Evolutionary conservation across 35 echinoderm and acorn worm genomes (phyloP), one percentile per base, ranked within the genome.

Genomic region (Heliocidaris tuberculata): DNA sequence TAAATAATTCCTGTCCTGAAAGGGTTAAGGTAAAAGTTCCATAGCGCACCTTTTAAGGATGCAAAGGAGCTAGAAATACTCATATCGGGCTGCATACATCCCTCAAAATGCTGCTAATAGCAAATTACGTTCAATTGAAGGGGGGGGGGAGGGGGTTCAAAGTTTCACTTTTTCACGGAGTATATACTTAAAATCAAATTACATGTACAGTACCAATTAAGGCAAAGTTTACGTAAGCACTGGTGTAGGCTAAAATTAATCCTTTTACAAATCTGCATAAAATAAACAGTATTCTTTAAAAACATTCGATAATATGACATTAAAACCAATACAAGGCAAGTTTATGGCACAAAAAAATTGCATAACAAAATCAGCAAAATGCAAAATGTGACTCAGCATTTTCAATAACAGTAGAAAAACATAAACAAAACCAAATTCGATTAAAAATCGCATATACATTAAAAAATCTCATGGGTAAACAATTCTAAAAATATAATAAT

Each of bases 301-400:
- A 78, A 78, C 27, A 78, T 24, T 21, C 19, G 12, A 60, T 60
- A 9, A 60, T 27, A 24, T 78, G 3, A 78, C 65, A 78, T 78
- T 78, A 7, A 78, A 78, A 78, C 65, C 27, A 78, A 78, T 78
- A 78, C 65, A 78, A 78, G 65, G 65, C 65, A 78, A 78, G 19
- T 27, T 27, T 78, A 78, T 78, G 65, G 65, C 65, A 78, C 65
- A 78, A 27, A 78, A n/a, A 65, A 78, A 78, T 78, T 78, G 65
- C 65, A 78, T 78, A 78, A 78, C 65, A 78, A 78, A 78, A 78
- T 78, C 27, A 78, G 65, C 65, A 78, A 78, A 78, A 78, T 78
- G 21, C 19, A 78, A 78, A 78, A 78, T 78, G 65, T 21, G 21
- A 19, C 21, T 78, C 65, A 78, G 65, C 65, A 78, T 27, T 78